phyloP scores from a whole-genome alignment of 2,797 vertebrate species.

The Melanotaenia boesemani region DNA sequence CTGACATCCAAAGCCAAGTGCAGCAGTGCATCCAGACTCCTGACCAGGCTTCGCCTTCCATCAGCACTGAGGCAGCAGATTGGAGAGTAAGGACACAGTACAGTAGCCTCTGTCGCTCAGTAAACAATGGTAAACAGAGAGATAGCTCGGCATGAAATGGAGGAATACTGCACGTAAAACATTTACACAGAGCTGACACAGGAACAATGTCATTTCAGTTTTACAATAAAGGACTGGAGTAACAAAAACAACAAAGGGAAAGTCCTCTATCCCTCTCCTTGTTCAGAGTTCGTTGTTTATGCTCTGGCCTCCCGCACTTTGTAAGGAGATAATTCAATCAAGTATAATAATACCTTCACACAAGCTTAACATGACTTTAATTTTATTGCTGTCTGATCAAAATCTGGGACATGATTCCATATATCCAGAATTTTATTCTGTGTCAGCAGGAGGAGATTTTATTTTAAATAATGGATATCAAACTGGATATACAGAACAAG shows the following conservation, averaged over 20 bases:
- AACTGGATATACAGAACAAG: background rate
- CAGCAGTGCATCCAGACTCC: constrained; percentile 8
- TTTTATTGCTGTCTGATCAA: constrained; percentile 20
- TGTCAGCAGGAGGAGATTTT: constrained; percentile 2
- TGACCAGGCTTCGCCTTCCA: constrained; percentile 20
- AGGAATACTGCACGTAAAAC: constrained; percentile 73
- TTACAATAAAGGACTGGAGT: constrained; percentile 70
- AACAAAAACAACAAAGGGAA: constrained; percentile 64
- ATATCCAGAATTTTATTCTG: constrained; percentile 17
- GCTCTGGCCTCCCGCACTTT: constrained; percentile 32
- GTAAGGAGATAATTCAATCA: constrained; percentile 60
- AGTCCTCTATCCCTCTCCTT: constrained; percentile 49
- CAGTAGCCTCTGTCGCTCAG: constrained; percentile 73
- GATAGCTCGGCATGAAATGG: constrained; percentile 62
- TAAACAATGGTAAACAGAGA: constrained; percentile 81
- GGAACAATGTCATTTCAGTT: constrained; percentile 77
- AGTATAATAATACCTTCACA: constrained; percentile 55
- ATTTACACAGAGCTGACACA: constrained; percentile 79
- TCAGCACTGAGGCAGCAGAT: constrained; percentile 46
- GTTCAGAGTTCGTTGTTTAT: constrained; percentile 60
- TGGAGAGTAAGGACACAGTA: constrained; percentile 62
- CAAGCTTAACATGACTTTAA: constrained; percentile 31
- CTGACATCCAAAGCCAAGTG: constrained; percentile 1
- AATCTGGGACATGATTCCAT: constrained; percentile 36
- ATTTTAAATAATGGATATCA: background rate